Evolutionary conservation across 2,888 invertebrate species (phyloP).

Genomic region (Andrena chrysosceles): DNA sequence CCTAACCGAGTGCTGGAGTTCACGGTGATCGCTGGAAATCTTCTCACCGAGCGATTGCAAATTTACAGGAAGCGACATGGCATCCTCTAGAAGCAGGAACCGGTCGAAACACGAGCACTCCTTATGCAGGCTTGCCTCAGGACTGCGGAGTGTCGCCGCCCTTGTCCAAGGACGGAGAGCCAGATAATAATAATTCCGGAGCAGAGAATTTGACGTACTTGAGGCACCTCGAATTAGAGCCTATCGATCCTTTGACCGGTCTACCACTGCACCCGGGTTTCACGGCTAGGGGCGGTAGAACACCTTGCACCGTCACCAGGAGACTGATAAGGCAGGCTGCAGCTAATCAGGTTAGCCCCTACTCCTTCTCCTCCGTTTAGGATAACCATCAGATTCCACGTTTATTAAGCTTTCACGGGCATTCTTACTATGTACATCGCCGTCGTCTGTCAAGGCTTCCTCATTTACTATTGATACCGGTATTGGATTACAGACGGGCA

Average conservation of each 20-base stretch:
- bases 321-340: conserved; percentile 84
- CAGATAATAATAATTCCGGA: conserved; percentile 83
- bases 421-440: neutral
- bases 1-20: neutral
- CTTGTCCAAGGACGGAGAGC: conserved; percentile 81
- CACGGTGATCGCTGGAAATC: neutral
- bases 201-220: conserved; percentile 85
- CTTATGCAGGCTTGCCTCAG: conserved; percentile 78
- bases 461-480: neutral
- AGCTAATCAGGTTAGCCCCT: conserved; percentile 77
- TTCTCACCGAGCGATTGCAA: neutral
- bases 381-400: neutral
- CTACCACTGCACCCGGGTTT: conserved; percentile 85
- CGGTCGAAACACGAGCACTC: conserved; percentile 84
- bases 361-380: neutral
- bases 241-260: conserved; percentile 88
- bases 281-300: conserved; percentile 89
- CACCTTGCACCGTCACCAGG: conserved; percentile 93
- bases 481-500: conserved; percentile 5
- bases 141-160: conserved; percentile 81
- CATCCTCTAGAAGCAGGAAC: conserved; percentile 84
- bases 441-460: neutral
- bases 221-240: conserved; percentile 93
- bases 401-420: neutral
- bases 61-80: conserved; percentile 84